phyloP scores from a whole-genome alignment of 2,888 invertebrate species.

The Dioctria linearis region DNA sequence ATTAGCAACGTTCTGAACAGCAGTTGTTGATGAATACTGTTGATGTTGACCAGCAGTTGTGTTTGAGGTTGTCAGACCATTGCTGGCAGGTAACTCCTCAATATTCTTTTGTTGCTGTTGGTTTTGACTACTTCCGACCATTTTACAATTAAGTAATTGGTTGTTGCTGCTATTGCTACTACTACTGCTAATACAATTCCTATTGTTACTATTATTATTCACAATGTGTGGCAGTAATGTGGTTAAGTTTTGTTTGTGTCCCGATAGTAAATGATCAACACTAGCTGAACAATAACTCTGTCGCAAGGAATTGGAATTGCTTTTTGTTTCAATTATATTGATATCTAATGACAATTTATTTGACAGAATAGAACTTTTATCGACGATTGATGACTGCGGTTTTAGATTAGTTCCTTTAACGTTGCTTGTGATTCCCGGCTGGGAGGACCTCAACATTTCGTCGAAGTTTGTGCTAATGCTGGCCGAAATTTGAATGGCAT shows the following conservation, averaged over 20 bases:
- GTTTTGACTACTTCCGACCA: constrained; percentile 55
- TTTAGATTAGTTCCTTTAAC: not conserved
- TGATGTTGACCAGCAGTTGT: constrained; percentile 39
- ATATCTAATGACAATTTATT: constrained; percentile 42
- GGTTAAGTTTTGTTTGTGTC: constrained; percentile 36
- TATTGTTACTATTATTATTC: constrained; percentile 56
- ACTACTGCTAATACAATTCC: constrained; percentile 53
- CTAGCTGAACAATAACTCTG: constrained; percentile 29
- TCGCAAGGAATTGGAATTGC: constrained; percentile 20
- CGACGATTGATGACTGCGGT: constrained; percentile 21
- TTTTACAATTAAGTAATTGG: constrained; percentile 52
- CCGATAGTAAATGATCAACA: constrained; percentile 34
- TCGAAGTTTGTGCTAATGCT: constrained; percentile 45
- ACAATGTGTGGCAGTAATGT: constrained; percentile 56
- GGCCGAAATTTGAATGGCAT: constrained; percentile 32
- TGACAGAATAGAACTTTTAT: constrained; percentile 35
- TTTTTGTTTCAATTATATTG: constrained; percentile 30
- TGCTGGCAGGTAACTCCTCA: constrained; percentile 23
- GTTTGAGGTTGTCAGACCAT: constrained; percentile 26
- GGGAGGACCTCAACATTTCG: constrained; percentile 55
- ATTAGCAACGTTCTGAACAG: constrained; percentile 46
- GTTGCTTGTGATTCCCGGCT: constrained; percentile 13
- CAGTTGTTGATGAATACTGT: constrained; percentile 38
- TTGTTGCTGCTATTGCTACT: constrained; percentile 47
- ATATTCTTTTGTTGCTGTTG: constrained; percentile 49